Percentiles rank a stretch among this genome's conserved stretches.
Conservation (phyloP, 2,888 invertebrate genomes). For the Artemia sp. region DNA sequence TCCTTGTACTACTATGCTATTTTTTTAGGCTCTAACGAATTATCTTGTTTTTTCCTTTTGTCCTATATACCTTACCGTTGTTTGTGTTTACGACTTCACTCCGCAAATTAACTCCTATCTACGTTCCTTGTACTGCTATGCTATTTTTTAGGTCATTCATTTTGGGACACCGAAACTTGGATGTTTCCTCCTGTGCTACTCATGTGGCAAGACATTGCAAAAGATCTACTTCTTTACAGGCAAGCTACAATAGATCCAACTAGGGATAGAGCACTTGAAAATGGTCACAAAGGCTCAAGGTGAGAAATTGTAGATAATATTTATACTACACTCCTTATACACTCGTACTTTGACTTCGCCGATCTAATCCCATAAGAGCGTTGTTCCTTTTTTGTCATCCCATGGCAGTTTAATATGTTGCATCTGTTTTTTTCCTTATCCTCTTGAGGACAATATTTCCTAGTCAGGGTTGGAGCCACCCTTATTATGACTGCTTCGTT, state of each 20-base stretch:
- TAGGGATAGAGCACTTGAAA: conserved; percentile 25
- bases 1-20: too few species aligned
- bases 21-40: not conserved
- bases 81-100: too few species aligned
- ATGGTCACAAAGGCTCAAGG: conserved; percentile 25
- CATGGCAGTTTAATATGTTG: not conserved
- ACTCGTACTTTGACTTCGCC: not conserved
- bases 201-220: conserved; percentile 26
- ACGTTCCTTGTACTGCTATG: too few species aligned
- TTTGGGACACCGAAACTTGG: conserved; percentile 28
- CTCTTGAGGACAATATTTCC: too few species aligned
- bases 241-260: conserved; percentile 25
- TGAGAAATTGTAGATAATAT: not conserved
- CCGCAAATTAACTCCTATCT: too few species aligned
- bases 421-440: too few species aligned
- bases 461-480: too few species aligned
- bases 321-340: too few species aligned
- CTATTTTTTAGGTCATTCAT: conserved; percentile 24
- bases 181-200: conserved; percentile 27
- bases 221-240: conserved; percentile 27
- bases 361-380: not conserved
- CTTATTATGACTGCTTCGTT: too few species aligned
- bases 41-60: too few species aligned
- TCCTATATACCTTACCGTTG: too few species aligned
- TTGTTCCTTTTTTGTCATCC: not conserved